Percentiles rank a stretch among this genome's conserved stretches.
Conservation (phyloP, 1,140 invertebrate genomes). For the Planococcus citri region DNA sequence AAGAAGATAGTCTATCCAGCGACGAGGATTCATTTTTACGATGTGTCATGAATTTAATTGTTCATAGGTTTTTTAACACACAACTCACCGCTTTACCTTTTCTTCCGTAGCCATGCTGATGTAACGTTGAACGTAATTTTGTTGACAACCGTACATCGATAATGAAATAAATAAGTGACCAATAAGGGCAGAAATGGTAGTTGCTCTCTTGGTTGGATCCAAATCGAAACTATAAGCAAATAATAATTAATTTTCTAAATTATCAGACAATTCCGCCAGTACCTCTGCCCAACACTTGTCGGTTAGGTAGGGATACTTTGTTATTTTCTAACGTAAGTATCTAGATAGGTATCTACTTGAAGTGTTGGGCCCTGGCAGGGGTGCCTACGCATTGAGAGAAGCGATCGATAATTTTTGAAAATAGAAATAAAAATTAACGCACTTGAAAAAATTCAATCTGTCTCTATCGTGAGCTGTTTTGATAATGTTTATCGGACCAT, state of each 20-base stretch:
- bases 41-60: no score
- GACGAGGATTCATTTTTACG: no score
- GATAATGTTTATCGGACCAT: slow-evolving; percentile 43
- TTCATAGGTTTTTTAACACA: no score
- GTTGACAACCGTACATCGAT: slow-evolving; percentile 72
- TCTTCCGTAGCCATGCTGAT: slow-evolving; percentile 64
- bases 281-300: no score
- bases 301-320: no score
- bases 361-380: no score
- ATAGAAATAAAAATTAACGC: slow-evolving; percentile 32
- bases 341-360: no score
- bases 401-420: no score
- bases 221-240: slow-evolving; percentile 51
- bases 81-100: slow-evolving; percentile 38
- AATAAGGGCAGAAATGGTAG: slow-evolving; percentile 61
- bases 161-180: slow-evolving; percentile 76
- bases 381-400: no score
- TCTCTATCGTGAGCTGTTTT: slow-evolving; percentile 53
- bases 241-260: slow-evolving; percentile 22
- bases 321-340: no score
- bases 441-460: slow-evolving; percentile 65
- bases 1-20: no score
- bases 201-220: slow-evolving; percentile 66
- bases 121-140: slow-evolving; percentile 75
- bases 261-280: neutral